Base-by-base conservation (phyloP, 2,113 vertebrate species). In the Rhinolophus sinicus region DNA sequence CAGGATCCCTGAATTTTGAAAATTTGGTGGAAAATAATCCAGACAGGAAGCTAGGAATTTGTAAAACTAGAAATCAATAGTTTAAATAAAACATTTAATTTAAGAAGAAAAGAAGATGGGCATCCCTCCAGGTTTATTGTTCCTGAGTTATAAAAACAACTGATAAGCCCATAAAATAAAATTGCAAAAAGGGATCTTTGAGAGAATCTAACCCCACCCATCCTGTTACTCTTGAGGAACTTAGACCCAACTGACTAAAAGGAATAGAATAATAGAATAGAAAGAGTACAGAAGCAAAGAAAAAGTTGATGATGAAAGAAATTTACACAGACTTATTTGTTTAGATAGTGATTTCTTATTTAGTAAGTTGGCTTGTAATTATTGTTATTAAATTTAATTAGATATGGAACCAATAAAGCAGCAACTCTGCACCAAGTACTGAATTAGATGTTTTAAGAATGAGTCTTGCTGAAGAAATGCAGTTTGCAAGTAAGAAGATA, bases 341-440 rank as follows among this genome's bases (percentile, higher is more conserved):
- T 94, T 96, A 75, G 44, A 50, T 64, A 56, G 70, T 35, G 83
- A 58, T 90, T 95, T 96, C 75, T 96, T 76, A 94, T 88, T 92
- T 96, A 95, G 69, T 47, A 92, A 94, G 30, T 81, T 96, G 67
- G 33, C 22, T 50, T 80, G 8, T 97, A 94, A 97, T 97, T 78
- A 97, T 88, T 84, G 33, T 77, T 94, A 90, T 94, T 95, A 58
- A 90, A 88, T 88, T 96, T 96, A 96, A 97, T 96, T 93, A 75
- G 81, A 77, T 94, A 82, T 70, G 35, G 50, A 44, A 80, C 72
- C 26, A 77, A 96, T 85, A 94, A 95, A 73, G 21, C 47, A 95
- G 56, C 21, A 60, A 95, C 82, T 89, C 35, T 77, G 58, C 92
- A 47, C 70, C 90, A 90, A 50, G 88, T 95, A 94, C 30, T 38